phyloP scores from a whole-genome alignment of 2,888 invertebrate genomes.

The Leptinotarsa peninsularis region DNA sequence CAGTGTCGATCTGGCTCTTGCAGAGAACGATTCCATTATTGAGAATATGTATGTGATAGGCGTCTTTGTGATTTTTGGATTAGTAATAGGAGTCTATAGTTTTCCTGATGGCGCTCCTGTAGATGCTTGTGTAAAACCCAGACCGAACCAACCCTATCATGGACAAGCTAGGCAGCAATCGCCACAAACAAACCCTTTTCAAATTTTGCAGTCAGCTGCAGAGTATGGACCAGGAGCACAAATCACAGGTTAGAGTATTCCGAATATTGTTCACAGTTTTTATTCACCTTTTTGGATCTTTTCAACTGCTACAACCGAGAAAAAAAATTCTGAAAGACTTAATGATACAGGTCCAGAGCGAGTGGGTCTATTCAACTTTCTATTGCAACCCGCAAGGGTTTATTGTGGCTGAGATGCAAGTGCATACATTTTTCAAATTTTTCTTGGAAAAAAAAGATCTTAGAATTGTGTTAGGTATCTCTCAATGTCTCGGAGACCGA shows the following conservation, averaged over 20 bases:
- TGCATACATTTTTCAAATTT: no score
- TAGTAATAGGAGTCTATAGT: conserved; percentile 55
- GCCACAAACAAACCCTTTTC: conserved; percentile 74
- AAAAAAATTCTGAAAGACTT: no score
- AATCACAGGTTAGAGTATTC: conserved; percentile 72
- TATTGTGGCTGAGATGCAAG: no score
- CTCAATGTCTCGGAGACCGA: no score
- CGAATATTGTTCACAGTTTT: no score
- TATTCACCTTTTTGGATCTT: no score
- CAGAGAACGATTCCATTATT: conserved; percentile 11
- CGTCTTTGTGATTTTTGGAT: conserved; percentile 25
- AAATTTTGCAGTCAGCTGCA: conserved; percentile 74
- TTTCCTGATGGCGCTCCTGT: conserved; percentile 88
- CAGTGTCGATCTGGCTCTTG: conserved; percentile 26
- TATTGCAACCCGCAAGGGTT: no score
- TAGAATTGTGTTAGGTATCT: no score
- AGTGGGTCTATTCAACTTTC: no score
- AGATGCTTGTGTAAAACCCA: conserved; percentile 82
- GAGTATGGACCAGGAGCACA: conserved; percentile 77
- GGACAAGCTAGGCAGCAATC: conserved; percentile 79
- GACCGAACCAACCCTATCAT: conserved; percentile 82
- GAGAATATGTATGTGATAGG: conserved; percentile 1
- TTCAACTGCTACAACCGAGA: no score
- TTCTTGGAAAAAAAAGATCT: no score
- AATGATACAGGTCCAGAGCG: no score